Evolutionary conservation across 2,797 vertebrate genomes (phyloP), one percentile per base, ranked within the genome.

Genomic region (Erethizon dorsatum): DNA sequence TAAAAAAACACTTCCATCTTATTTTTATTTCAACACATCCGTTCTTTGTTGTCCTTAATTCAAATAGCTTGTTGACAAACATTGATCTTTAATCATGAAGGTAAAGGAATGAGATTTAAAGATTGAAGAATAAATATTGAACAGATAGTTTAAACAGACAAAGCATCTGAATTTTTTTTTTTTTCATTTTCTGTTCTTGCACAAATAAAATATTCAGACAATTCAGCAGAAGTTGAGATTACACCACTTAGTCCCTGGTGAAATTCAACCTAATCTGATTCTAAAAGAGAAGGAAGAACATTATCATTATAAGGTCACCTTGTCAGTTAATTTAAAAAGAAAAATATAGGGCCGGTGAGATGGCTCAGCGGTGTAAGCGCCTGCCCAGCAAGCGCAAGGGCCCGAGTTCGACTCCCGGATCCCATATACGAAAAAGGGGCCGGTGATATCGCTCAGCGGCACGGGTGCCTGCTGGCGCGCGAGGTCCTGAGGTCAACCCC

Each of bases 91-190:
- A 90, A 75, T n/a, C 56, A 67, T 31, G 80, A 83, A 86, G 47
- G 73, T 78, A 83, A 80, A 73, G 67, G 67, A 88, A 69, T 61
- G 50, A 86, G 78, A 88, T 52, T 73, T 79, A 80, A 85, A 69
- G 45, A 88, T 73, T 73, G 63, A 93, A 88, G 78, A 84, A 78
- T 89, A 24, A 78, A 22, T 88, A 78, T 88, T 69, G 33, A 84
- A 37, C 52, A 84, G 26, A 52, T 69, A 50, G 63, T 4, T 77
- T 83, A 86, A 97, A 83, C 56, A 93, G 22, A 12, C 80, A 83
- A 90, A 73, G 37, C 1, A 83, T 85, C 26, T 7, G 14, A 8
- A 52, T 78, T 61, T 50, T 33, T 31, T 31, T n/a, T 41, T 45
- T 18, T 69, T n/a, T 6, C 9, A 69, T 80, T 90, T 95, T 13